Base-by-base conservation (phyloP, 2,888 invertebrate species). In the Caenorhabditis japonica region DNA sequence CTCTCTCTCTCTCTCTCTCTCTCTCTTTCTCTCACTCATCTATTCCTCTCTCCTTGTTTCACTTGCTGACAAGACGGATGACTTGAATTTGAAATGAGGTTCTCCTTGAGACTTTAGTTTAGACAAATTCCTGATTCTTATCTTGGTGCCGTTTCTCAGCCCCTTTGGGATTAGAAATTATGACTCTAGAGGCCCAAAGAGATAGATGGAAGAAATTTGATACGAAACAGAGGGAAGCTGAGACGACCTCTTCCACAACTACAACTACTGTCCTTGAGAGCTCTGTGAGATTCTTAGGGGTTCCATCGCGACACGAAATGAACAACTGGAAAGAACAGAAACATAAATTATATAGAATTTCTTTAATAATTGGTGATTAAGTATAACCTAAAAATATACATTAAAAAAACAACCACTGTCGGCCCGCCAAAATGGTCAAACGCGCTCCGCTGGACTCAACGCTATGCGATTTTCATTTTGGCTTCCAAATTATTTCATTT, bases 121-220 rank as follows among this genome's bases (percentile, higher is more conserved):
- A 43, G 25, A n/a, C 10, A 27, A 13, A 19, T 3, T 38, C 5
- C 10, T 44, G 62, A 64, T 64, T 64, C 39, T 55, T 64, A 64
- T 56, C 64, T 46, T 39, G 17, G 21, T n/a, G 27, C 21, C 21
- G 19, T 19, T 21, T 43, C 43, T 34, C 8, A 15, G 12, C 23
- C 64, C 64, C 15, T 41, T 36, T 43, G 44, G 56, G 66, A 58
- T 49, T 66, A 51, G 56, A 36, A 66, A 43, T 56, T 66, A 66
- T 66, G 56, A 49, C 46, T 23, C 36, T 17, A n/a, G 52, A 19
- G 27, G 2, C n/a, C 7, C 5, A 47, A 38, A 43, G 15, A 56
- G 49, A 64, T 43, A 56, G 64, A 56, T 49, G 62, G n/a, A 34
- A 15, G 56, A 56, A 66, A 66, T 56, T 66, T 51, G 64, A 66